These are phyloP conservation scores for Sinocyclocheilus anshuiensis DNA, from an alignment of 2,113 vertebrate genomes.

Conservation along the genomic window DNA sequence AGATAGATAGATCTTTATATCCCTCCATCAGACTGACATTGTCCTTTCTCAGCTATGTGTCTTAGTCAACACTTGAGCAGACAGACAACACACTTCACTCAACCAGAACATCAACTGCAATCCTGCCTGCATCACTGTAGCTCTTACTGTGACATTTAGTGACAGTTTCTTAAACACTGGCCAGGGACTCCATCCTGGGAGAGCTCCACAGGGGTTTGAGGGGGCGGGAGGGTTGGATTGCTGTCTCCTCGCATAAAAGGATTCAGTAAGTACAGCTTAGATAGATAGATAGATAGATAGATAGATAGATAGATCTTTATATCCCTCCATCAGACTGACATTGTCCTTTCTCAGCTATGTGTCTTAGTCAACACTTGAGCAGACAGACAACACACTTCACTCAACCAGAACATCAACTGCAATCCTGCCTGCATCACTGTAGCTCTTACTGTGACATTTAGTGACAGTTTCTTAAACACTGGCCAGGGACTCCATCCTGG, in stretches of 20 bases:
- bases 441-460: slow-evolving; percentile 39
- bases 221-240: not conserved
- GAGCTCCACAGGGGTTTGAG: not conserved
- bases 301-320: too few species aligned
- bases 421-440: slow-evolving; percentile 22
- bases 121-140: slow-evolving; percentile 21
- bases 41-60: not conserved
- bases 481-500: slow-evolving; percentile 19
- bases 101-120: slow-evolving; percentile 31
- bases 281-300: not conserved
- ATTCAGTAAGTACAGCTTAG: slow-evolving; percentile 22
- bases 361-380: slow-evolving; percentile 22
- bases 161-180: slow-evolving; percentile 42
- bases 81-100: slow-evolving; percentile 21
- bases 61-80: slow-evolving; percentile 35
- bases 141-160: slow-evolving; percentile 38
- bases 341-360: not conserved
- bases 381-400: slow-evolving; percentile 34
- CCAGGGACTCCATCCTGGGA: slow-evolving; percentile 17
- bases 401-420: slow-evolving; percentile 26
- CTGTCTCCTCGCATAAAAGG: slow-evolving; percentile 50
- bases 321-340: not conserved
- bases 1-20: too few species aligned
- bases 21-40: not conserved
- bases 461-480: slow-evolving; percentile 42